Conservation (phyloP, 2,888 invertebrate species). For the Selenia dentaria region DNA sequence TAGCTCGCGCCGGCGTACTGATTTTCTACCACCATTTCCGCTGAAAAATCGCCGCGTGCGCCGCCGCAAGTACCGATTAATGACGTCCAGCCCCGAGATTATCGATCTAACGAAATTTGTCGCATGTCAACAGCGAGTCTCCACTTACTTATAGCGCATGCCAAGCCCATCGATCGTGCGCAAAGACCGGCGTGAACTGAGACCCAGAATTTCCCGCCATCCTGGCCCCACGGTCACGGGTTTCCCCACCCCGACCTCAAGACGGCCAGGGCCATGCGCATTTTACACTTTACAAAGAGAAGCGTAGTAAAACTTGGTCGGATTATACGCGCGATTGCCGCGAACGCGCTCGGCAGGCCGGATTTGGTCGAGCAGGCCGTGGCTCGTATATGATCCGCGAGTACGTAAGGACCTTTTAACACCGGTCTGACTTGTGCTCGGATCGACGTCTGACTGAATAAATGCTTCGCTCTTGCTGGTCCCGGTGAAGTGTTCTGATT, state of each 20-base stretch:
- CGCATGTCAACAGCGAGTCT: slow-evolving; percentile 42
- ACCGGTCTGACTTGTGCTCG: slow-evolving; percentile 20
- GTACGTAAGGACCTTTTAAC: slow-evolving; percentile 39
- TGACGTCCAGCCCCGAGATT: not conserved
- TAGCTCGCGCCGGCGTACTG: slow-evolving; percentile 1
- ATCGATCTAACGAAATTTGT: slow-evolving; percentile 13
- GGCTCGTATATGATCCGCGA: slow-evolving; percentile 31
- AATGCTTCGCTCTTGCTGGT: slow-evolving; percentile 11
- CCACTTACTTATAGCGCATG: slow-evolving; percentile 50
- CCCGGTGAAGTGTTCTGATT: slow-evolving; percentile 2
- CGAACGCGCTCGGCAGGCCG: slow-evolving; percentile 67
- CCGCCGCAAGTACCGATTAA: not conserved
- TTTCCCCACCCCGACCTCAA: not conserved
- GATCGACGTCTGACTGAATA: slow-evolving; percentile 24
- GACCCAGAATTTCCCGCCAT: not conserved
- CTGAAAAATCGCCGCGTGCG: slow-evolving; percentile 4
- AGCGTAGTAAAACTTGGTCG: slow-evolving; percentile 21
- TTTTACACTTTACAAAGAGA: slow-evolving; percentile 33
- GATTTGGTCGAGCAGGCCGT: slow-evolving; percentile 54
- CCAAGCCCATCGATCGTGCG: slow-evolving; percentile 49
- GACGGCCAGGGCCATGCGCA: slow-evolving; percentile 63
- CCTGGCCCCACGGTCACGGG: not conserved
- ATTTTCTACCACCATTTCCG: not conserved
- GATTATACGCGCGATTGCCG: slow-evolving; percentile 73
- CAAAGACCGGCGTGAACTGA: slow-evolving; percentile 35